Evolutionary conservation across 1,140 invertebrate genomes (phyloP).

Genomic region (Tyrophagus putrescentiae): DNA sequence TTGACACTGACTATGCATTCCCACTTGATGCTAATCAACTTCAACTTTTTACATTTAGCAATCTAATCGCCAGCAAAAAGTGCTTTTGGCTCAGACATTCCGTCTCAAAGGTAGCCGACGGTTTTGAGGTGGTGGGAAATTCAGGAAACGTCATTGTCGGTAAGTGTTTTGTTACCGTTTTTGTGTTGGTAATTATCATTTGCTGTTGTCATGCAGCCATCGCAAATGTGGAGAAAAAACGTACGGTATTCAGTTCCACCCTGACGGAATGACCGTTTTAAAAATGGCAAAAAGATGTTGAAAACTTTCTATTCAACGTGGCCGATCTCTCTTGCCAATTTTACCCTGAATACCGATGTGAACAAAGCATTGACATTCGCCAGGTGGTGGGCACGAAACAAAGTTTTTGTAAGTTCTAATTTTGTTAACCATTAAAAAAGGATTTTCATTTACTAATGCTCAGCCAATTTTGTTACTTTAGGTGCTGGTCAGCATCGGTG

Average conservation of each 20-base stretch:
- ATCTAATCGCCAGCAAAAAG: slow-evolving; percentile 67
- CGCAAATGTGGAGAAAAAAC: slow-evolving; percentile 68
- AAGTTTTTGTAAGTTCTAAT: slow-evolving; percentile 64
- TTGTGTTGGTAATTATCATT: not conserved
- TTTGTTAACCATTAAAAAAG: slow-evolving; percentile 2
- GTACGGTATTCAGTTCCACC: slow-evolving; percentile 97
- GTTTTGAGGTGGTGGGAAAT: slow-evolving; percentile 63
- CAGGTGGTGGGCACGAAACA: slow-evolving; percentile 74
- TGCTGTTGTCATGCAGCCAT: slow-evolving; percentile 55
- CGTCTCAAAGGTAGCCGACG: slow-evolving; percentile 72
- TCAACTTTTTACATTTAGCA: slow-evolving; percentile 40
- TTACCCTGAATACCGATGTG: slow-evolving; percentile 73
- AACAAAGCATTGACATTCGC: slow-evolving; percentile 78
- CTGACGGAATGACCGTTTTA: slow-evolving; percentile 86
- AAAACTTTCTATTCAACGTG: slow-evolving; percentile 90
- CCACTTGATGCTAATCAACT: not conserved
- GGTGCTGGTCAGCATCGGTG: slow-evolving; percentile 85
- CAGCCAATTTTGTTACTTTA: slow-evolving; percentile 33
- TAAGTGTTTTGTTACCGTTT: slow-evolving; percentile 28
- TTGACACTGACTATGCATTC: not conserved
- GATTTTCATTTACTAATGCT: not conserved
- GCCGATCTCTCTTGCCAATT: slow-evolving; percentile 67
- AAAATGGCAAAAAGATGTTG: slow-evolving; percentile 76
- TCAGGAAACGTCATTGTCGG: slow-evolving; percentile 64
- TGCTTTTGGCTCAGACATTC: slow-evolving; percentile 89